Base-by-base conservation (phyloP, 2,113 vertebrate genomes). In the Epinephelus lanceolatus region DNA sequence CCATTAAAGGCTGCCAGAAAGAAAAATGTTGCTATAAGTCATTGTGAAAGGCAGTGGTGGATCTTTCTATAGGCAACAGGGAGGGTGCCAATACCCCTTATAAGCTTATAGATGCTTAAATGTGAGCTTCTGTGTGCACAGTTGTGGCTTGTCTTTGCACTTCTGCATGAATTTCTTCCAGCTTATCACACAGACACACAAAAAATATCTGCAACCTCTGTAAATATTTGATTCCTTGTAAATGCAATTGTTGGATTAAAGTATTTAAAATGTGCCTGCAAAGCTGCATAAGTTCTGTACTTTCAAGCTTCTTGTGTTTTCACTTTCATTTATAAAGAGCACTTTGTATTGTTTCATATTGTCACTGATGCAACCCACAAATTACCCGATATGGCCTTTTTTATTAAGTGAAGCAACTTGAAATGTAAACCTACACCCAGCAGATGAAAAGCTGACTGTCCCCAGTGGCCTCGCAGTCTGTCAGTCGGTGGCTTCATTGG, bases 401-500 rank as follows among this genome's bases (percentile, higher is more conserved):
- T 14, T 53, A n/a, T 30, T n/a, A 6, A 45, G 40, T 52, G 13
- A 53, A 66, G 10, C 9, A 25, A 70, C 9, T n/a, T 45, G 17
- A 18, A 49, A 69, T 30, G 1, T 59, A 62, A 61, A 71, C 19
- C 52, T 59, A 6, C 3, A 76, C 2, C 25, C 14, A 56, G 27
- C 42, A 78, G 56, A 77, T 86, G 66, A 81, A 89, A 83, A 47
- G 21, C n/a, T 0, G 8, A 52, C 59, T 30, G 40, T 89, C 76
- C 27, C 78, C 13, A 17, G 52, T 57, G 69, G 75, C 45, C 56
- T 77, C 5, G 18, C 23, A 37, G 71, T 49, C 49, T 65, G 21
- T 76, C 71, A 77, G 40, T 75, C 3, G 0, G 53, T 53, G 40
- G 59, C 37, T 69, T 78, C 67, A 76, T 52, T 45, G 4, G 52